Conservation (phyloP, 2,888 invertebrate species). For the Drosophila tripunctata region DNA sequence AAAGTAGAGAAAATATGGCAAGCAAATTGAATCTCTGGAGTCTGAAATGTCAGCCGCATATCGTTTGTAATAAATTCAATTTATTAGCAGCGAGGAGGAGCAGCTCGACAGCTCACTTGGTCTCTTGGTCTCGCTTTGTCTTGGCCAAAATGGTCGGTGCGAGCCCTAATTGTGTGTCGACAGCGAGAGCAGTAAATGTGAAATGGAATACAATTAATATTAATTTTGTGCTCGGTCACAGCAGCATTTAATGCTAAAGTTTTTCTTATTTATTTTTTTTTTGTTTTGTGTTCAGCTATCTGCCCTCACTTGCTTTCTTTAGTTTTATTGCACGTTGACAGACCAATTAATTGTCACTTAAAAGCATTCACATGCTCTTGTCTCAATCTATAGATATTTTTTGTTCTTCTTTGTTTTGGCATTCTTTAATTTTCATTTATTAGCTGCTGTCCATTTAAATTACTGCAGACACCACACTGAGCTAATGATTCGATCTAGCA, state of each 20-base stretch:
- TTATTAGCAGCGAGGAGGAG: slow-evolving; percentile 50
- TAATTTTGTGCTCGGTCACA: slow-evolving; percentile 54
- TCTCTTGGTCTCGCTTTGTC: slow-evolving; percentile 29
- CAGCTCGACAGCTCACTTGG: slow-evolving; percentile 35
- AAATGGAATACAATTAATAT: slow-evolving; percentile 75
- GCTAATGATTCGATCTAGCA: not conserved
- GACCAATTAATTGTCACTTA: slow-evolving; percentile 71
- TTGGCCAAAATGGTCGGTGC: slow-evolving; percentile 32
- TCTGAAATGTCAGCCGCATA: slow-evolving; percentile 61
- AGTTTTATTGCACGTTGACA: slow-evolving; percentile 2
- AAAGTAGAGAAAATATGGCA: slow-evolving; percentile 20
- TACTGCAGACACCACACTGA: not conserved
- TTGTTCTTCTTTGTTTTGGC: slow-evolving; percentile 28
- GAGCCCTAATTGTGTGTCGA: slow-evolving; percentile 15
- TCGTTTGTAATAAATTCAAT: slow-evolving; percentile 72
- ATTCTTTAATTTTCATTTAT: slow-evolving; percentile 38
- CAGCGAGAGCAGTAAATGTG: slow-evolving; percentile 38
- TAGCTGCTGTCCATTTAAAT: slow-evolving; percentile 34
- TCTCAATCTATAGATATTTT: slow-evolving; percentile 14
- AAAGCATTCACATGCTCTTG: slow-evolving; percentile 74
- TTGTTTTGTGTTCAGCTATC: not conserved
- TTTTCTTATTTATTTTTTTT: slow-evolving; percentile 23
- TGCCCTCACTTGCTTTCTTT: not conserved
- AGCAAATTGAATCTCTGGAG: slow-evolving; percentile 65
- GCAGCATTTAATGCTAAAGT: slow-evolving; percentile 62